These are phyloP conservation scores for Drosophila mauritiana DNA, from an alignment of 1,140 invertebrate species.

Conservation along the genomic window DNA sequence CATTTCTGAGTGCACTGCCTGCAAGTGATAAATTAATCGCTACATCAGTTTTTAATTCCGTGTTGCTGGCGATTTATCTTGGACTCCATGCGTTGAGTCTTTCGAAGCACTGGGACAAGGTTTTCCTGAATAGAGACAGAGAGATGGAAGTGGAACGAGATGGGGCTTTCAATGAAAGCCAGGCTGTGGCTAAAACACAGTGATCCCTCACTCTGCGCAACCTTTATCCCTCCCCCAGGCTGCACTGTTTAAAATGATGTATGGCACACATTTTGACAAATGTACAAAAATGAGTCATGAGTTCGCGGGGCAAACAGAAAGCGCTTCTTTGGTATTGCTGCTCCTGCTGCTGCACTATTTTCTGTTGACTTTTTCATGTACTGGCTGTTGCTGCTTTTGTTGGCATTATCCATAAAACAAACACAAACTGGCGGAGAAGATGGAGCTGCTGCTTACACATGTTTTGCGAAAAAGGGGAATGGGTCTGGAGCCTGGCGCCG, in stretches of 20 bases:
- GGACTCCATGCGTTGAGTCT: conserved; percentile 63
- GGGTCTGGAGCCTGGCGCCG: conserved; percentile 26
- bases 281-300: conserved; percentile 84
- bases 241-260: conserved; percentile 80
- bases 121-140: conserved; percentile 3
- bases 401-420: conserved; percentile 65
- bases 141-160: neutral
- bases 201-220: conserved; percentile 11
- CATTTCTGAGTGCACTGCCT: conserved; percentile 22
- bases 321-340: conserved; percentile 43
- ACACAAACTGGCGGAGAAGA: conserved; percentile 60
- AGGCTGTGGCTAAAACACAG: conserved; percentile 17
- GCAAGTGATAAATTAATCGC: conserved; percentile 84
- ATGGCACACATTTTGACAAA: conserved; percentile 83
- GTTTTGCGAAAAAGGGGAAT: conserved; percentile 29
- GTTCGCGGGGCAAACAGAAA: conserved; percentile 73
- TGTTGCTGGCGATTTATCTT: conserved; percentile 83
- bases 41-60: conserved; percentile 85
- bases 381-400: conserved; percentile 52
- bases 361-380: conserved; percentile 79
- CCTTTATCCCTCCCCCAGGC: conserved; percentile 16
- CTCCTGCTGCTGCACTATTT: conserved; percentile 64
- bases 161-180: conserved; percentile 23
- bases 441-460: conserved; percentile 70
- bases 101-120: conserved; percentile 37